These are phyloP conservation scores for Danio albolineatus DNA, from an alignment of 2,797 vertebrate genomes.

Conservation along the genomic window DNA sequence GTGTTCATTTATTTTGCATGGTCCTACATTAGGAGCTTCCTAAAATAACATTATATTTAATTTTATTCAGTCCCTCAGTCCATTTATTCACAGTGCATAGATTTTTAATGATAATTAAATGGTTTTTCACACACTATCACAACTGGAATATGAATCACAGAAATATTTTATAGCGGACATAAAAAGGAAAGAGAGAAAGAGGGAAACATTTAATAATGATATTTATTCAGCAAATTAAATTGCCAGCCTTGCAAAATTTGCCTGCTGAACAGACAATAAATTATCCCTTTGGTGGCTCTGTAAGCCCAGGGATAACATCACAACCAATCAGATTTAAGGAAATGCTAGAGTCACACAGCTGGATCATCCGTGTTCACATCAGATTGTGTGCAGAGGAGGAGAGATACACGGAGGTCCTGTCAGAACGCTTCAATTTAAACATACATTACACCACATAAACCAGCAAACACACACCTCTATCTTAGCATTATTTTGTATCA, in stretches of 20 bases:
- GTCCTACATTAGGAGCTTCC: slow-evolving; percentile 56
- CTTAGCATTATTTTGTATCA: slow-evolving; percentile 33
- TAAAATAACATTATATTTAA: slow-evolving; percentile 39
- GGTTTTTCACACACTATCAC: slow-evolving; percentile 31
- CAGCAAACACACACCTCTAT: slow-evolving; percentile 58
- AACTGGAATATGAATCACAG: slow-evolving; percentile 60
- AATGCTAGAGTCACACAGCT: slow-evolving; percentile 67
- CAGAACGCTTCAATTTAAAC: slow-evolving; percentile 60
- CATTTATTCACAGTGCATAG: slow-evolving; percentile 32
- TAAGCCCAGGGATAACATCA: slow-evolving; percentile 76
- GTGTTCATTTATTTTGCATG: slow-evolving; percentile 65
- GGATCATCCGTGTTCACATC: slow-evolving; percentile 70
- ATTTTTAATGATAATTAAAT: slow-evolving; percentile 55
- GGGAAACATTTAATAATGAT: slow-evolving; percentile 72
- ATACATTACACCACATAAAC: slow-evolving; percentile 39
- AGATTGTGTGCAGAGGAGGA: slow-evolving; percentile 61
- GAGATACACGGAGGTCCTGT: slow-evolving; percentile 65
- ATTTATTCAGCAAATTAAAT: slow-evolving; percentile 81
- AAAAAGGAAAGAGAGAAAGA: slow-evolving; percentile 46
- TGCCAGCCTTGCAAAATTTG: slow-evolving; percentile 78
- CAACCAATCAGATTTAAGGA: slow-evolving; percentile 69
- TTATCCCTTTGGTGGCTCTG: slow-evolving; percentile 72
- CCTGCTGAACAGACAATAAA: slow-evolving; percentile 83
- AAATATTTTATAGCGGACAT: slow-evolving; percentile 62
- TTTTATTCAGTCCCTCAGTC: slow-evolving; percentile 35